These are phyloP conservation scores for Lutjanus erythropterus DNA, from an alignment of 2,113 vertebrate genomes.

Conservation along the genomic window DNA sequence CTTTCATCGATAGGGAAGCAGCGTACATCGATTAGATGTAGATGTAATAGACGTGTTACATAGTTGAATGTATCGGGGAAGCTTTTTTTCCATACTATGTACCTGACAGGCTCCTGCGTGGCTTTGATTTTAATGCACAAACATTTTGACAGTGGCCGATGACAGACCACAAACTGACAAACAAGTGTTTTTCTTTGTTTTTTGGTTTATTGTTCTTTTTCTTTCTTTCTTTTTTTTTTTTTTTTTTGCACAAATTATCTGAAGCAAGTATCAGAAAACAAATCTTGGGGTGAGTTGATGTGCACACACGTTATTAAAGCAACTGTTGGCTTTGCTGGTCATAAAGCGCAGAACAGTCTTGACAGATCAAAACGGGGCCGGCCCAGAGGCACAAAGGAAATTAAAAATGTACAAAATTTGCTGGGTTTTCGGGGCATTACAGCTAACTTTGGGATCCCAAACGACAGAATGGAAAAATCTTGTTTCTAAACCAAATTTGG, in stretches of 20 bases:
- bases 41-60: conserved; percentile 53
- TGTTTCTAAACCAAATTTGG: not conserved
- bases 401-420: not conserved
- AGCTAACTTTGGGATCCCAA: not conserved
- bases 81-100: conserved; percentile 57
- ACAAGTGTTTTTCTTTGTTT: not conserved
- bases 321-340: conserved; percentile 55
- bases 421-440: not conserved
- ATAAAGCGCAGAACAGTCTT: conserved; percentile 21
- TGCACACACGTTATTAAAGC: conserved; percentile 11
- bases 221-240: conserved; percentile 35
- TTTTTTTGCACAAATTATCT: conserved; percentile 28
- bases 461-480: not conserved
- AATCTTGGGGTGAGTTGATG: conserved; percentile 24
- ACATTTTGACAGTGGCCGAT: not conserved
- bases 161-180: conserved; percentile 16
- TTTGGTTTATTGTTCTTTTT: not conserved
- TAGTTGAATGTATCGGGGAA: conserved; percentile 74
- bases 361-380: conserved; percentile 14
- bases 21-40: conserved; percentile 21
- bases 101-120: conserved; percentile 36
- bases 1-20: conserved; percentile 18
- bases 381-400: not conserved
- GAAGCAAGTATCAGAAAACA: conserved; percentile 4
- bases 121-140: conserved; percentile 41